Evolutionary conservation across 2,888 invertebrate genomes (phyloP).

Genomic region (Conops quadrifasciatus): DNA sequence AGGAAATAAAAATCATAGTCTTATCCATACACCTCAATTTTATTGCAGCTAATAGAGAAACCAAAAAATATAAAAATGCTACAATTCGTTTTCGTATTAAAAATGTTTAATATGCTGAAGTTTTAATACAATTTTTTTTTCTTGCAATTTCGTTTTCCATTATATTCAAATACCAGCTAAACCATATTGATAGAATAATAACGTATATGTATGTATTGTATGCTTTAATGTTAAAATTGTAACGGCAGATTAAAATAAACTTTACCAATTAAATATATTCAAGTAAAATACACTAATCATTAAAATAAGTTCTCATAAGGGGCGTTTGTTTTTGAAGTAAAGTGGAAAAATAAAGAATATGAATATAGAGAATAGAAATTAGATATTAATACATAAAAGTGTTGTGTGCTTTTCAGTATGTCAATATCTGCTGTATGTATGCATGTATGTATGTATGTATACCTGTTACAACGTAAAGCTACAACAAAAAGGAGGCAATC

Average conservation of each 20-base stretch:
- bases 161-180: constrained; percentile 49
- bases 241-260: constrained; percentile 34
- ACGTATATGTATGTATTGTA: constrained; percentile 34
- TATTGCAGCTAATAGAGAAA: constrained; percentile 35
- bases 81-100: constrained; percentile 44
- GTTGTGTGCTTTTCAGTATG: too few relatives aligned
- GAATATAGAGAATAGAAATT: too few relatives aligned
- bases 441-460: constrained; percentile 18
- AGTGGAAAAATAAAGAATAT: constrained; percentile 37
- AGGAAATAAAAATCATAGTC: constrained; percentile 34
- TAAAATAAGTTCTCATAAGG: background rate
- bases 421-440: background rate
- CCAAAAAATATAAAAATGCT: constrained; percentile 30
- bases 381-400: too few relatives aligned
- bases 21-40: constrained; percentile 38
- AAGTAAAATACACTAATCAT: constrained; percentile 1
- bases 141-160: constrained; percentile 30
- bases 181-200: constrained; percentile 39
- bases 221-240: constrained; percentile 33
- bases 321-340: background rate
- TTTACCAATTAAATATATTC: constrained; percentile 19
- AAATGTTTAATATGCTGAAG: constrained; percentile 43
- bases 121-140: constrained; percentile 39
- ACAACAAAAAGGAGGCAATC: constrained; percentile 41
- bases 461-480: constrained; percentile 35